phyloP scores from a whole-genome alignment of 2,888 invertebrate genomes.

The Erebia aethiops region DNA sequence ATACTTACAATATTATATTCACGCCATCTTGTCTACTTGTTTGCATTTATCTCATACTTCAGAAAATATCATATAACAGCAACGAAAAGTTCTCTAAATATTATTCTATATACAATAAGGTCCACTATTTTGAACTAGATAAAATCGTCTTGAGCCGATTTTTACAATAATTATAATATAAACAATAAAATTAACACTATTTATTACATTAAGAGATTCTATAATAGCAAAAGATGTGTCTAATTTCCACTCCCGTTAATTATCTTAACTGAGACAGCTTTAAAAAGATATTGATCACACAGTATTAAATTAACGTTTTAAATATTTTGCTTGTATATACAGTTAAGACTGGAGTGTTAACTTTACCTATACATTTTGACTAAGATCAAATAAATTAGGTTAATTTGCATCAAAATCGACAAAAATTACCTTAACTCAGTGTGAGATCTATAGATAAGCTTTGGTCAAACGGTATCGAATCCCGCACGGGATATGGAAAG shows the following conservation, averaged over 20 bases:
- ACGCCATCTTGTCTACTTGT: not conserved
- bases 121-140: constrained; percentile 50
- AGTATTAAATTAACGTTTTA: constrained; percentile 15
- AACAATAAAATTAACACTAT: constrained; percentile 36
- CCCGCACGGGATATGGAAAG: not conserved
- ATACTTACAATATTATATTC: not conserved
- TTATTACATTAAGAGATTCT: constrained; percentile 38
- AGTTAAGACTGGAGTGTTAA: constrained; percentile 11
- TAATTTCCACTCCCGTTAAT: constrained; percentile 19
- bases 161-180: constrained; percentile 28
- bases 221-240: constrained; percentile 26
- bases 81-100: constrained; percentile 30
- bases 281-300: constrained; percentile 21
- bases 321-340: constrained; percentile 8
- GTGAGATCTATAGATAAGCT: no score
- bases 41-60: constrained; percentile 6
- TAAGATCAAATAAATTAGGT: constrained; percentile 12
- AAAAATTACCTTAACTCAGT: not conserved
- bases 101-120: constrained; percentile 56
- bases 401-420: not conserved
- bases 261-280: constrained; percentile 18
- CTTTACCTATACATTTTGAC: constrained; percentile 12
- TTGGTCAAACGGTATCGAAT: not conserved
- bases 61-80: constrained; percentile 15
- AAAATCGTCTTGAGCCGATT: constrained; percentile 53